Evolutionary conservation across 2,113 vertebrate genomes (phyloP).

Genomic region (Sula dactylatra): DNA sequence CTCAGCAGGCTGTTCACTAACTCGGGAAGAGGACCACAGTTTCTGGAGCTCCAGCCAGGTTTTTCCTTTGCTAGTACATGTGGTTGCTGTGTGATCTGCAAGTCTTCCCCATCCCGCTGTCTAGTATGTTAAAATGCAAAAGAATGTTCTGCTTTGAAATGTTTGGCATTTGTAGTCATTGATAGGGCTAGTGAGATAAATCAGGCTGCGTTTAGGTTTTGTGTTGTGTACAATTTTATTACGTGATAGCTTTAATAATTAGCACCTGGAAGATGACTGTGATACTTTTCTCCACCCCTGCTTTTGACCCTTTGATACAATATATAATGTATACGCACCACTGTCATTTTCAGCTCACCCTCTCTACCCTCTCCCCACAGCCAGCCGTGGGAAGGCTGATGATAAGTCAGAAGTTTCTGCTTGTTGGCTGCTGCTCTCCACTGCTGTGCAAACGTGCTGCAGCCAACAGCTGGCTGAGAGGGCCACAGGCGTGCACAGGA

Average conservation of each 20-base stretch:
- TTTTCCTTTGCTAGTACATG: background rate
- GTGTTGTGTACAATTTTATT: background rate
- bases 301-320: background rate
- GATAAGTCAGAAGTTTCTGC: background rate
- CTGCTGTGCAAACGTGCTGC: background rate
- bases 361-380: background rate
- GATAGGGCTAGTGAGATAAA: background rate
- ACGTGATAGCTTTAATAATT: background rate
- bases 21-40: background rate
- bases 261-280: background rate
- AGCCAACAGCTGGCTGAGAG: background rate
- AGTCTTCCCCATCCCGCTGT: background rate
- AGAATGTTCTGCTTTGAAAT: background rate
- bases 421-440: background rate
- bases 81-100: background rate
- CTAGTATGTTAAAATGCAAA: background rate
- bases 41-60: background rate
- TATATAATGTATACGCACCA: background rate
- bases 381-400: background rate
- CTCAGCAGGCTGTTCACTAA: background rate
- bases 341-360: background rate
- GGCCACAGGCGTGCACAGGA: accelerated
- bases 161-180: background rate
- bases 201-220: background rate
- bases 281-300: background rate